Evolutionary conservation across 2,797 vertebrate genomes (phyloP).

Genomic region (Acridotheres tristis): DNA sequence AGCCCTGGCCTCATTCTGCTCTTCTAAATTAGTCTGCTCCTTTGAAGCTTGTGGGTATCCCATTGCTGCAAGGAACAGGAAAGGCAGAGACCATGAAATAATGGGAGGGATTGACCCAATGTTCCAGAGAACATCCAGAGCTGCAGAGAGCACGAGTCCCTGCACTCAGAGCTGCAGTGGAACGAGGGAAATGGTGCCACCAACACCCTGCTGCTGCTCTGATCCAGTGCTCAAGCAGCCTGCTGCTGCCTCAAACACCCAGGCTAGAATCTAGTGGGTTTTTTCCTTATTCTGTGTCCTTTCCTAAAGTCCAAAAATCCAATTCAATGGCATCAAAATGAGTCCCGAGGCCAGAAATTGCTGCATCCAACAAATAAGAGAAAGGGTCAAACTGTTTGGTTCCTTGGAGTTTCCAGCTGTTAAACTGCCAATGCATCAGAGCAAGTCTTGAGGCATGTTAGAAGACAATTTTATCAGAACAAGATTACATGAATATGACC

Average conservation of each 20-base stretch:
- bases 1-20: background rate
- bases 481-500: background rate
- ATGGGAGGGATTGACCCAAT: rapidly evolving
- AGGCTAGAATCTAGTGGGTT: background rate
- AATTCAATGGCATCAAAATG: background rate
- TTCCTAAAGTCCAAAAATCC: background rate
- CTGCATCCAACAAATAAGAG: background rate
- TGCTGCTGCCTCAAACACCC: background rate
- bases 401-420: background rate
- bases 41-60: background rate
- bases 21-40: background rate
- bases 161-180: background rate
- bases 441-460: background rate
- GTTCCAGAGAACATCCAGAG: background rate
- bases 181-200: background rate
- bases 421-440: background rate
- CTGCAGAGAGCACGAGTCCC: background rate
- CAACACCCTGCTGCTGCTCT: background rate
- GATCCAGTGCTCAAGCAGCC: background rate
- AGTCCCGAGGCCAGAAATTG: background rate
- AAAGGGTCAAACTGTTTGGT: background rate
- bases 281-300: background rate
- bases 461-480: background rate
- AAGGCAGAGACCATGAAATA: background rate
- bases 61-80: background rate